Conservation (phyloP, 2,888 invertebrate species). For the Stenoptilia bipunctidactyla region DNA sequence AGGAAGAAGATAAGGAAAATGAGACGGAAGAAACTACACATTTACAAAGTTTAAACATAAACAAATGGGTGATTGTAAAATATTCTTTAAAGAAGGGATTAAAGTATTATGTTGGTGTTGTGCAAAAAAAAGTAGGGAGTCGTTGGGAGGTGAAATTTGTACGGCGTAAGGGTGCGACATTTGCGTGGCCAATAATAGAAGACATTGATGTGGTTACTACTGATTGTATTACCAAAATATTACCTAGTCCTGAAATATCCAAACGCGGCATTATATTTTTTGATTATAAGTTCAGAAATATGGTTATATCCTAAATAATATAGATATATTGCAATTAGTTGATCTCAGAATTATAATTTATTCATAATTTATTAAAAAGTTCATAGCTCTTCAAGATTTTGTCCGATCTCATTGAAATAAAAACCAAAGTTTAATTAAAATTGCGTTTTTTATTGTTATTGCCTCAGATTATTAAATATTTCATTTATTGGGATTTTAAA, state of each 20-base stretch:
- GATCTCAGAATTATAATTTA: background rate
- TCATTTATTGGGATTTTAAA: too few species aligned
- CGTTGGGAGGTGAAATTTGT: constrained; percentile 1
- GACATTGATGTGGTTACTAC: background rate
- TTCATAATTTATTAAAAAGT: constrained; percentile 4
- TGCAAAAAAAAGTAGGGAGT: constrained; percentile 1
- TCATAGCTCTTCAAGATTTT: constrained; percentile 2
- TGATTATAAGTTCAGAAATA: constrained; percentile 5
- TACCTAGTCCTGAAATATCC: constrained; percentile 2
- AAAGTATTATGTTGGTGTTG: background rate
- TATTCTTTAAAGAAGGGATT: constrained; percentile 1
- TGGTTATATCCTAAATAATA: constrained; percentile 3
- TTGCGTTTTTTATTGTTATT: constrained; percentile 4
- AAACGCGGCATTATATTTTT: constrained; percentile 3
- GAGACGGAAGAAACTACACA: background rate
- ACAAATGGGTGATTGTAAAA: background rate
- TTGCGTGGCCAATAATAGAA: constrained; percentile 1
- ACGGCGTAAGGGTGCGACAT: constrained; percentile 1
- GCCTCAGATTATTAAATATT: background rate
- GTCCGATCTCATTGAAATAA: constrained; percentile 5
- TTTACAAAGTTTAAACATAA: background rate
- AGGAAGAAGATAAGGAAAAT: constrained; percentile 1
- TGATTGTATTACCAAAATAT: constrained; percentile 3
- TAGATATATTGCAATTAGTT: background rate
- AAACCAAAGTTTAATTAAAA: constrained; percentile 2